Evolutionary conservation across 2,888 invertebrate genomes (phyloP).

Genomic region (Tanytarsus gracilentus): DNA sequence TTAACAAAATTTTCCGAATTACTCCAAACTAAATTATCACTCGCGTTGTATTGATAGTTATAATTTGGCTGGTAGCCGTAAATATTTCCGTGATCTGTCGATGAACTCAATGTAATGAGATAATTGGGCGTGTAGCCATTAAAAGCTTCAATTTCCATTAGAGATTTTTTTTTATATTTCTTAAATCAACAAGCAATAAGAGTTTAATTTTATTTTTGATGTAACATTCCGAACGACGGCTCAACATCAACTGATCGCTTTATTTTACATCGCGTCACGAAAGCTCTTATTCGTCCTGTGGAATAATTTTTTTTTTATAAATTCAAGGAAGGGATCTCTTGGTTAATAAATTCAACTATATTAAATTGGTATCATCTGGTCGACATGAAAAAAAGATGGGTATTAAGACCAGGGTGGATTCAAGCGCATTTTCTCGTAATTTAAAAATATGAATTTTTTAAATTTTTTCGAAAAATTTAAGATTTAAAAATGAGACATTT

Average conservation of each 20-base stretch:
- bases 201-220: neutral
- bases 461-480: too few species aligned
- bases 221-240: slow-evolving; percentile 6
- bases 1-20: slow-evolving; percentile 13
- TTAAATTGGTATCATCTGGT: slow-evolving; percentile 25
- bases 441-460: too few species aligned
- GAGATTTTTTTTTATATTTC: neutral
- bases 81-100: slow-evolving; percentile 17
- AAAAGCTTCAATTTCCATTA: slow-evolving; percentile 25
- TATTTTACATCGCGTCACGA: neutral
- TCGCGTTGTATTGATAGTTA: slow-evolving; percentile 7
- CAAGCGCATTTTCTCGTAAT: too few species aligned
- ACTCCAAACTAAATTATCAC: slow-evolving; percentile 21
- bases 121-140: slow-evolving; percentile 27
- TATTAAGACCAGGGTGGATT: too few species aligned
- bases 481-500: neutral
- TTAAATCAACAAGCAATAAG: neutral
- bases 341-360: neutral
- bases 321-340: slow-evolving; percentile 18
- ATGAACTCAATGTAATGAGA: slow-evolving; percentile 14
- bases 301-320: slow-evolving; percentile 4
- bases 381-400: slow-evolving; percentile 2
- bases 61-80: neutral
- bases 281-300: neutral
- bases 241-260: slow-evolving; percentile 9